phyloP scores from a whole-genome alignment of 1,140 invertebrate genomes.

The Diorhabda carinulata region DNA sequence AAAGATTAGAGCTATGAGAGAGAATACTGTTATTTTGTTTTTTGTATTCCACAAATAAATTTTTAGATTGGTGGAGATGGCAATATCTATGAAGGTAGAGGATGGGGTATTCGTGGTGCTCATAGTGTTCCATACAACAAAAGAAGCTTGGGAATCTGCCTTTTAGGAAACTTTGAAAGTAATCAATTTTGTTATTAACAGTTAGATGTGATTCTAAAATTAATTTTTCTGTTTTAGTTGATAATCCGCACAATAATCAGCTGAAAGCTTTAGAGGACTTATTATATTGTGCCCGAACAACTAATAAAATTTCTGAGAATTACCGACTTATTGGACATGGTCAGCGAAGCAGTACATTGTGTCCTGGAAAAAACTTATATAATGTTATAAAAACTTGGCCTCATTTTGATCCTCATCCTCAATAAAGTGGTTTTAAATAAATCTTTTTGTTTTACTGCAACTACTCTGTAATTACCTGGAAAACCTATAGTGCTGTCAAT shows the following conservation, averaged over 20 bases:
- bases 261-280: slow-evolving; percentile 22
- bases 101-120: slow-evolving; percentile 64
- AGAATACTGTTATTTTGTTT: too few species aligned
- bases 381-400: slow-evolving; percentile 19
- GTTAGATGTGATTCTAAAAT: neutral
- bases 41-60: neutral
- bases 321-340: slow-evolving; percentile 25
- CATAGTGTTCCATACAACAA: slow-evolving; percentile 64
- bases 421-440: neutral
- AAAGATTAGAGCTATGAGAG: too few species aligned
- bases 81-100: slow-evolving; percentile 63
- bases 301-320: slow-evolving; percentile 4
- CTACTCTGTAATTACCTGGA: too few species aligned
- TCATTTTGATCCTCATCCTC: slow-evolving; percentile 15
- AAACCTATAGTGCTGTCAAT: too few species aligned
- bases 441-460: too few species aligned
- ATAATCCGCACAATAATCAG: slow-evolving; percentile 13
- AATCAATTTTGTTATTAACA: slow-evolving; percentile 13
- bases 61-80: slow-evolving; percentile 55
- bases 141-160: slow-evolving; percentile 62
- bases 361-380: slow-evolving; percentile 23
- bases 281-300: slow-evolving; percentile 16
- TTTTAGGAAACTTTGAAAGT: slow-evolving; percentile 57
- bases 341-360: slow-evolving; percentile 16
- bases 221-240: slow-evolving; percentile 12